Base-by-base conservation (phyloP, 2,797 vertebrate genomes). In the Distichodus sexfasciatus region DNA sequence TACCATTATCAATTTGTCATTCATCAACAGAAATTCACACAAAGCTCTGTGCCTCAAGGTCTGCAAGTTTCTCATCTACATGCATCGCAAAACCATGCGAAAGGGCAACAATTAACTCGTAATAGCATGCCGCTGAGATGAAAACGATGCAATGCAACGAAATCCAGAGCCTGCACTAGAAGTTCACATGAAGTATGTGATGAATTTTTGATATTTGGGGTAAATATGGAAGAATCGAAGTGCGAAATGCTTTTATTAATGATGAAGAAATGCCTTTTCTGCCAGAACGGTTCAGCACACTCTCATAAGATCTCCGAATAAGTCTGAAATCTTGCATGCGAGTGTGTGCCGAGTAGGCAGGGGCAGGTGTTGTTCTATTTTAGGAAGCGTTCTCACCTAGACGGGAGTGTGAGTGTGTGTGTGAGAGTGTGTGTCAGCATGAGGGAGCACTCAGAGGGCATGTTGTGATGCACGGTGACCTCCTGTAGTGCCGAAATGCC, bases 361-460 rank as follows among this genome's bases (percentile, higher is more conserved):
- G 44, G 31, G 23, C 60, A 69, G 61, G 73, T 71, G 48, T 38
- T 40, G 24, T 65, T n/a, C 33, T 29, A 41, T 51, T 58, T 75
- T 35, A 75, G 35, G 54, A 24, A 65, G 54, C 67, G 44, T 26
- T 69, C 53, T 70, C 40, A 40, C 38, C 54, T 47, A 58, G 40
- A 17, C 36, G 33, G 2, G 41, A 8, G 6, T 31, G 17, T 3
- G 14, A 64, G 12, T 38, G 44, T 28, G 11, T 26, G 36, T 11
- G 10, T 28, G 38, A 53, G 68, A 23, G 26, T 28, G 28, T 29
- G 28, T 40, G 23, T 47, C 31, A 46, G 38, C n/a, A n/a, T n/a
- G n/a, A n/a, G n/a, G n/a, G n/a, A n/a, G n/a, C n/a, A n/a, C n/a
- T n/a, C n/a, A n/a, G n/a, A n/a, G n/a, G n/a, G n/a, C n/a, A n/a